phyloP scores from a whole-genome alignment of 2,797 vertebrate species.

The Saxicola maurus region DNA sequence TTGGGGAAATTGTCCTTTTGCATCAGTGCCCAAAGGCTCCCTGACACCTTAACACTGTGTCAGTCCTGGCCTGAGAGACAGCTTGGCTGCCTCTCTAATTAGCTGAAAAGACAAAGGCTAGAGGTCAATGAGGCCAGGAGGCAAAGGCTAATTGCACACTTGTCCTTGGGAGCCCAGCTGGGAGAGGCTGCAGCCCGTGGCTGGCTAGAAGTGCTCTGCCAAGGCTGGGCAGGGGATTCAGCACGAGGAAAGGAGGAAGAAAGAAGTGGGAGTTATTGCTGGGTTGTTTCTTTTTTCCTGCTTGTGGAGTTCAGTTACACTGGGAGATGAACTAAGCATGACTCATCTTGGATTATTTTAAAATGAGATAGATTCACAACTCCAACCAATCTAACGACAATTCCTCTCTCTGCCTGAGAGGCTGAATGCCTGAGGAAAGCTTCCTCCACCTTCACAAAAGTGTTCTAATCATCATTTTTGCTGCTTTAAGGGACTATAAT shows the following conservation, averaged over 20 bases:
- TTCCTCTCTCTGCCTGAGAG: neutral
- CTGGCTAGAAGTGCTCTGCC: neutral
- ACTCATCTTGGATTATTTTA: conserved; percentile 24
- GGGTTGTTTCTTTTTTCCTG: neutral
- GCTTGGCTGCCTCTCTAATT: neutral
- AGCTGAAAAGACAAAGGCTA: neutral
- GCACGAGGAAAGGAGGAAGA: neutral
- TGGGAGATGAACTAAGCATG: neutral
- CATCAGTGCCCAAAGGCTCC: neutral
- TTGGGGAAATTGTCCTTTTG: neutral
- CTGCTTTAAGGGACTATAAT: neutral
- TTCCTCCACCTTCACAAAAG: conserved; percentile 2
- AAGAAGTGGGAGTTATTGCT: neutral
- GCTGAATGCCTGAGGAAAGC: neutral
- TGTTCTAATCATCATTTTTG: neutral
- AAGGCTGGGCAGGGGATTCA: neutral
- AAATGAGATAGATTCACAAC: conserved; percentile 20
- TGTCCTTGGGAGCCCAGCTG: neutral
- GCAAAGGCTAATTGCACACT: neutral
- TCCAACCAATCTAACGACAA: neutral
- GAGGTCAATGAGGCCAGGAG: neutral
- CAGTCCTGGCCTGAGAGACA: neutral
- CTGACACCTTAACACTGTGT: neutral
- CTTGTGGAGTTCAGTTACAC: neutral
- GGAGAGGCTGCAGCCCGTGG: neutral